phyloP scores from a whole-genome alignment of 92 coral and sea anemone genomes.

The Zoanthus gigantus region DNA sequence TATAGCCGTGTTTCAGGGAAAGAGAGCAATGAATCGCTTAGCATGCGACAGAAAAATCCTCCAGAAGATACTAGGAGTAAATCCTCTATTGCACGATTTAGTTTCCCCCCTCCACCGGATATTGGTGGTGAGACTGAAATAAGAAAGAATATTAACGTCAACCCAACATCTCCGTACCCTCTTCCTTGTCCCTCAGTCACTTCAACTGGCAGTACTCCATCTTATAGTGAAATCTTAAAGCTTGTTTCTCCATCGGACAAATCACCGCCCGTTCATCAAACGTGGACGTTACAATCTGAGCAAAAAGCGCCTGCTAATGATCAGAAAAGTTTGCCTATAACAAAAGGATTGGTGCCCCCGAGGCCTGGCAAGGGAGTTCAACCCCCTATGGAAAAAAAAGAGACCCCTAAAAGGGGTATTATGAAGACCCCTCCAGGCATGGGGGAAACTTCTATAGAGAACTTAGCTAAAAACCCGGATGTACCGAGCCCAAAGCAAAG shows the following conservation, averaged over 20 bases:
- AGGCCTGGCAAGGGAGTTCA: slow-evolving; percentile 10
- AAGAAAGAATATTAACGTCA: neutral
- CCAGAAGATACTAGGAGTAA: neutral
- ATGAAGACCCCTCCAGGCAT: neutral
- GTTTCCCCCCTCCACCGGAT: slow-evolving; percentile 29
- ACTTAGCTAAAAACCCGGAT: neutral
- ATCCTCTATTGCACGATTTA: slow-evolving; percentile 1
- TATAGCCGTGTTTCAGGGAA: slow-evolving; percentile 20
- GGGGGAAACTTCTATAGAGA: neutral
- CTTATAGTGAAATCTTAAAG: slow-evolving; percentile 31
- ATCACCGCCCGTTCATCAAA: neutral
- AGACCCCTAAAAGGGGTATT: slow-evolving; percentile 2
- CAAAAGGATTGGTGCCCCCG: neutral
- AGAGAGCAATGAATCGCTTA: neutral
- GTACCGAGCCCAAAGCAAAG: neutral
- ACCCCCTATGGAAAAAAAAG: slow-evolving; percentile 12
- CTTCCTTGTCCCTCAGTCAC: slow-evolving; percentile 1
- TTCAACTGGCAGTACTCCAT: slow-evolving; percentile 11
- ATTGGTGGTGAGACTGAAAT: neutral
- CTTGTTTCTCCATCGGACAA: slow-evolving; percentile 19
- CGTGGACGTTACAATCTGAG: slow-evolving; percentile 20
- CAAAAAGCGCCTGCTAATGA: slow-evolving; percentile 17
- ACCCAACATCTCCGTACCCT: slow-evolving; percentile 23
- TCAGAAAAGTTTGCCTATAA: neutral
- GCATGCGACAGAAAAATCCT: slow-evolving; percentile 6